A percentile compares a stretch with the other conserved stretches of the same genome.
Evolutionary conservation across 2,113 vertebrate species (phyloP).

Genomic region (Rynchops niger): DNA sequence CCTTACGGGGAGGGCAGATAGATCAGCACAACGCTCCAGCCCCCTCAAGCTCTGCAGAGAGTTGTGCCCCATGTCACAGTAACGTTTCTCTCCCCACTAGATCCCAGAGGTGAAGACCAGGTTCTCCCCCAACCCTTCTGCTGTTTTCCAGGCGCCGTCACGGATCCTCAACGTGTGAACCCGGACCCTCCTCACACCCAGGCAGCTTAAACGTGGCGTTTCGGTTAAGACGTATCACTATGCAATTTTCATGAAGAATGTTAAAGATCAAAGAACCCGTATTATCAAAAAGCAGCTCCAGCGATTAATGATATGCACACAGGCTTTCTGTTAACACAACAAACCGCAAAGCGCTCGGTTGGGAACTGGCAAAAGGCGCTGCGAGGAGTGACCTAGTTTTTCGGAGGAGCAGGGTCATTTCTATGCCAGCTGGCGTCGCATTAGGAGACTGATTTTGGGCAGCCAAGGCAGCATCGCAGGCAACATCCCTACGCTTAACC

Average conservation of each 20-base stretch:
- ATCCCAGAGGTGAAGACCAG: conserved; percentile 87
- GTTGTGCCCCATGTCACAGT: neutral
- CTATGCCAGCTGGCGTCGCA: neutral
- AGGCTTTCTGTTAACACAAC: conserved; percentile 20
- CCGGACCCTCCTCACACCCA: neutral
- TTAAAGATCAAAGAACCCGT: conserved; percentile 11
- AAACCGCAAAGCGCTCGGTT: neutral
- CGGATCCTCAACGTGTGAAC: conserved; percentile 88
- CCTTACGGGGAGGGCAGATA: neutral
- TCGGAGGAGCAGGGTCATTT: neutral
- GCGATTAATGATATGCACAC: neutral
- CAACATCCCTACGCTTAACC: neutral
- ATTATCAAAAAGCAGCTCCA: conserved; percentile 19
- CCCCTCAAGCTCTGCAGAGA: neutral
- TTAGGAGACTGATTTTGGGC: conserved; percentile 36
- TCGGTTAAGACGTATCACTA: conserved; percentile 42
- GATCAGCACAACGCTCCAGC: neutral
- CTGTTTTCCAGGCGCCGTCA: conserved; percentile 88
- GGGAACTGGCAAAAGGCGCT: neutral
- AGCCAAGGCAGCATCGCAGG: neutral
- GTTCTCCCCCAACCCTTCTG: conserved; percentile 89
- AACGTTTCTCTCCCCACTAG: conserved; percentile 67
- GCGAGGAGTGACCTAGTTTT: conserved; percentile 44
- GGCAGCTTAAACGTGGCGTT: neutral
- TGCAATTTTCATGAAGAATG: conserved; percentile 55